Evolutionary conservation across 2,797 vertebrate genomes (phyloP).

Genomic region (Sebastes paucispinis): DNA sequence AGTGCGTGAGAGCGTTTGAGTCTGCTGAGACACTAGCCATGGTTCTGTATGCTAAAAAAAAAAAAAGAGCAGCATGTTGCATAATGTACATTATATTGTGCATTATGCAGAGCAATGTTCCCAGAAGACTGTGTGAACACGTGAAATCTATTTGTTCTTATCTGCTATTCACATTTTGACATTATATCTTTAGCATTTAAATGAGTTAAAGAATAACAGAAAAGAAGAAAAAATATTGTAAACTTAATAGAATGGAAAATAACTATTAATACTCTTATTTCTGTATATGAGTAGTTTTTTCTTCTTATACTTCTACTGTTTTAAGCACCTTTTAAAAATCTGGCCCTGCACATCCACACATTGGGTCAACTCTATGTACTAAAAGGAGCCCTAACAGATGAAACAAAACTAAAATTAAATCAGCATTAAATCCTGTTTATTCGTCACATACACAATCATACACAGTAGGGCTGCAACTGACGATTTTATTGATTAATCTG

Average conservation of each 20-base stretch:
- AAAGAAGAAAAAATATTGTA: neutral
- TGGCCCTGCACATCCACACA: no score
- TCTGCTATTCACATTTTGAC: neutral
- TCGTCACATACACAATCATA: neutral
- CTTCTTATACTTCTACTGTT: neutral
- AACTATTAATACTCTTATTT: neutral
- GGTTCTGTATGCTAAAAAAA: conserved; percentile 13
- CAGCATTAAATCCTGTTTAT: neutral
- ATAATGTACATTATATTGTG: conserved; percentile 41
- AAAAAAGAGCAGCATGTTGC: conserved; percentile 40
- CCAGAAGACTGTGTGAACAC: conserved; percentile 19
- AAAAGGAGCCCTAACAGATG: neutral
- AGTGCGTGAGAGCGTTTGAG: neutral
- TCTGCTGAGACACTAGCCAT: neutral
- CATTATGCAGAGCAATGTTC: conserved; percentile 49
- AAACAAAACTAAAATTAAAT: neutral
- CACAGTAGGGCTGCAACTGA: no score
- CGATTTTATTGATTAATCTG: no score
- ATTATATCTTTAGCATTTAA: neutral
- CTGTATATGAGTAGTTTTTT: neutral
- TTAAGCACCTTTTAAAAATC: neutral
- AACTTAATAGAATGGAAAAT: no score
- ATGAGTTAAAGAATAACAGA: neutral
- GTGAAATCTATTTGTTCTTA: neutral
- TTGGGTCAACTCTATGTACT: neutral